These are phyloP conservation scores for Colius striatus DNA, from an alignment of 2,113 vertebrate genomes.

Conservation along the genomic window DNA sequence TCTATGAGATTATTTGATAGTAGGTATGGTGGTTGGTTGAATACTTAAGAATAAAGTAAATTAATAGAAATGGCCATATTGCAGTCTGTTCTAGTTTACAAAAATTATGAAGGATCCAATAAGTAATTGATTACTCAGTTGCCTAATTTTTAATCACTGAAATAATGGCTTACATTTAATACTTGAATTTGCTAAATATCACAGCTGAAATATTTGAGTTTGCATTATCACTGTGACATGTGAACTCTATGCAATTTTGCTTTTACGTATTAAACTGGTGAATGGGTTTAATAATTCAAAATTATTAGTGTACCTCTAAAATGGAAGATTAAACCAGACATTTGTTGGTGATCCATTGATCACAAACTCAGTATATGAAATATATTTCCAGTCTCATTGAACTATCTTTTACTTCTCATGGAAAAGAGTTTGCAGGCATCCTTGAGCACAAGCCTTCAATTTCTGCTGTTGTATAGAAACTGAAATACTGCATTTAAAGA, in stretches of 20 bases:
- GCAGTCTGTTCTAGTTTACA: neutral
- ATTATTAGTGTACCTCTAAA: neutral
- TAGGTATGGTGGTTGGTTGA: neutral
- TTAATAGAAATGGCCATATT: neutral
- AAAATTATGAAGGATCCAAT: neutral
- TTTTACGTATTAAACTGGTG: neutral
- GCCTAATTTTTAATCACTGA: neutral
- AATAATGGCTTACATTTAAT: neutral
- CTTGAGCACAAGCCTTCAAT: neutral
- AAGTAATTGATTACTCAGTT: neutral
- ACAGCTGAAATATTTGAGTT: neutral
- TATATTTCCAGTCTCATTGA: neutral
- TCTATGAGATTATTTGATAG: neutral
- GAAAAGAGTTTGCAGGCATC: neutral
- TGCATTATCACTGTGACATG: neutral
- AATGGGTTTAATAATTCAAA: neutral
- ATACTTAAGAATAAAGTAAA: neutral
- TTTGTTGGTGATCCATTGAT: neutral
- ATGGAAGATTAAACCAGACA: neutral
- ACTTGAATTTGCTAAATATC: neutral
- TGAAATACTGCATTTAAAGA: neutral
- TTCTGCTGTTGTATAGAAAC: neutral
- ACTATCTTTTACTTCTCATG: neutral
- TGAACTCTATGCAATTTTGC: neutral
- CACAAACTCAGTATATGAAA: neutral